Conservation (phyloP, 2,113 vertebrate species). For the Hemiprocne comata region DNA sequence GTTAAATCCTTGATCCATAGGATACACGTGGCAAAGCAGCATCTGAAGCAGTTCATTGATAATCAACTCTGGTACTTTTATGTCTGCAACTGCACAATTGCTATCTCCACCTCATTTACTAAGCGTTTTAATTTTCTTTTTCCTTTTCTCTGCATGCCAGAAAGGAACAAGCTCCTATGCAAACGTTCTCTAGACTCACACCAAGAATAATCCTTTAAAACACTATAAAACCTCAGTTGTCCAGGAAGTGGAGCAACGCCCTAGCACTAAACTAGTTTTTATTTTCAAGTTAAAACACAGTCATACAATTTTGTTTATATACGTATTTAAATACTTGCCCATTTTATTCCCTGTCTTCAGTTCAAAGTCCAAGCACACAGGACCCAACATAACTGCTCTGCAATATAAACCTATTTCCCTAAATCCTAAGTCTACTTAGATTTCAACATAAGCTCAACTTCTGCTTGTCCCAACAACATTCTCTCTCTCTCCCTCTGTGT, state of each 20-base stretch:
- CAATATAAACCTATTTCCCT: not conserved
- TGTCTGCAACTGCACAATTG: not conserved
- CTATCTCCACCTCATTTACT: slow-evolving; percentile 12
- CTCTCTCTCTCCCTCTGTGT: not conserved
- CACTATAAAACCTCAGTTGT: not conserved
- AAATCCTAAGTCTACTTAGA: not conserved
- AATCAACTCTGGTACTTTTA: not conserved
- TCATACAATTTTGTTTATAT: not conserved
- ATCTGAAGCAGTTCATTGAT: not conserved
- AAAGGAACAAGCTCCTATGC: slow-evolving; percentile 11
- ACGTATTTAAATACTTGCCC: not conserved
- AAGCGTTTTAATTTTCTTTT: slow-evolving; percentile 29
- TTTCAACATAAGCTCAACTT: not conserved
- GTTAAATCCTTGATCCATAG: not conserved
- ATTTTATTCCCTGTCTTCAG: not conserved
- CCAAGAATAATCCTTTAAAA: not conserved
- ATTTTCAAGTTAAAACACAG: not conserved
- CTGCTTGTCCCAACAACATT: not conserved
- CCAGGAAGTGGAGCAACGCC: not conserved
- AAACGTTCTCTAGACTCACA: slow-evolving; percentile 1
- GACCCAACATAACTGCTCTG: not conserved
- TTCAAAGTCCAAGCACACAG: not conserved
- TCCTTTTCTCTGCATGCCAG: not conserved
- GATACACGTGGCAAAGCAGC: not conserved
- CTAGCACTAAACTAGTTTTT: not conserved